Evolutionary conservation across 2,888 invertebrate genomes (phyloP), one percentile per base, ranked within the genome.

Genomic region (Charanyca ferruginea): DNA sequence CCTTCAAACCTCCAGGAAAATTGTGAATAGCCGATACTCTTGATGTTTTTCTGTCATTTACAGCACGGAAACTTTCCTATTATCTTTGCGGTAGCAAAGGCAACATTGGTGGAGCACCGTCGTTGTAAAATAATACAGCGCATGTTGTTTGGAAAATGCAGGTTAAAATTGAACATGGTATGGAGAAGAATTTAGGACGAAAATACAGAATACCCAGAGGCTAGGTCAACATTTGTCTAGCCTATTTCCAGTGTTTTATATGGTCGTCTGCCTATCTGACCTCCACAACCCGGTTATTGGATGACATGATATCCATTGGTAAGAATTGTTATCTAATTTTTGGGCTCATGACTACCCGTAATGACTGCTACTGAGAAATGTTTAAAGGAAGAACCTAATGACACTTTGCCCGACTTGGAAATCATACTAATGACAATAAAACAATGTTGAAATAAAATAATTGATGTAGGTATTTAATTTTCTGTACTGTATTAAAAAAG

Each of bases 31-130:
- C 23, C 20, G 47, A 59, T 75, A 48, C 13, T 42, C 8, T 28
- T 28, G 38, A 48, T 66, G 59, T 71, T 75, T 75, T 71, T 60
- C 59, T 63, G 41, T 51, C 63, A 76, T 71, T 70, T 62, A 45
- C 25, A 62, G 42, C 20, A 58, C 11, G 23, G 42, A 38, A 49
- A 49, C 16, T 63, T 49, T 57, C n/a, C 41, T 44, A 47, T 58
- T 38, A 63, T 22, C 20, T 11, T 13, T 48, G 60, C 4, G 35
- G 32, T 32, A 51, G 47, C 35, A 67, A 75, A 54, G 18, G 25
- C 28, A 64, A 59, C 59, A 44, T 57, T 60, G 23, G 28, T 44
- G 16, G 45, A 44, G 35, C 51, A 28, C 20, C 13, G 23, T 45
- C 44, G 22, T 63, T 70, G 38, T 59, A 49, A 69, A 68, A 55